Conservation (phyloP, 2,797 vertebrate genomes). For the Sylvilagus floridanus region DNA sequence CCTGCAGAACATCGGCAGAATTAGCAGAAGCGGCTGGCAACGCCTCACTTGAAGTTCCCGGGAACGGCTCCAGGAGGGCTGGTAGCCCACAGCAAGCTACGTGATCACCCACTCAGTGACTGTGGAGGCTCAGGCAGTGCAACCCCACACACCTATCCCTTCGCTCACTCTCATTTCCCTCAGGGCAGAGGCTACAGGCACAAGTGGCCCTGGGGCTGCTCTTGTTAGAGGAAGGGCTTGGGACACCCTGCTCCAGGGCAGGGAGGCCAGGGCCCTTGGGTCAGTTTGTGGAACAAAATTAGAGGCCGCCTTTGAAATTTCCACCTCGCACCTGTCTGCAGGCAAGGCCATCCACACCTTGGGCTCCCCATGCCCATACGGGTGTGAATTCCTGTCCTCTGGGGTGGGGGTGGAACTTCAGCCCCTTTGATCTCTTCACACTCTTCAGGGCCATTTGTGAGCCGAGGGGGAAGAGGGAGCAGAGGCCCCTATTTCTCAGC, state of each 20-base stretch:
- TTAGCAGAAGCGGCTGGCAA: neutral
- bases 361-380: constrained; percentile 79
- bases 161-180: fast-evolving
- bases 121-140: neutral
- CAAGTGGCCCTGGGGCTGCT: neutral
- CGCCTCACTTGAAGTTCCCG: too few species aligned
- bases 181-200: fast-evolving
- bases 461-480: constrained; percentile 82
- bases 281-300: neutral
- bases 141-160: too few species aligned
- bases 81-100: neutral
- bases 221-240: too few species aligned
- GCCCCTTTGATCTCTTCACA: constrained; percentile 89
- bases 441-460: constrained; percentile 85
- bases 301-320: constrained; percentile 68
- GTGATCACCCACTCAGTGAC: neutral
- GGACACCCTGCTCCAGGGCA: too few species aligned
- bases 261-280: too few species aligned
- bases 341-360: constrained; percentile 63
- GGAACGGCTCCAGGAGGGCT: neutral
- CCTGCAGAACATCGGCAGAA: neutral
- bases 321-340: constrained; percentile 63
- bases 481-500: constrained; percentile 86
- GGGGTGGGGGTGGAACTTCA: constrained; percentile 50
- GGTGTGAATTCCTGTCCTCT: constrained; percentile 88